Percentiles rank a stretch among this genome's conserved stretches.
phyloP scores from a whole-genome alignment of 1,140 invertebrate genomes.

The Orius insidiosus region DNA sequence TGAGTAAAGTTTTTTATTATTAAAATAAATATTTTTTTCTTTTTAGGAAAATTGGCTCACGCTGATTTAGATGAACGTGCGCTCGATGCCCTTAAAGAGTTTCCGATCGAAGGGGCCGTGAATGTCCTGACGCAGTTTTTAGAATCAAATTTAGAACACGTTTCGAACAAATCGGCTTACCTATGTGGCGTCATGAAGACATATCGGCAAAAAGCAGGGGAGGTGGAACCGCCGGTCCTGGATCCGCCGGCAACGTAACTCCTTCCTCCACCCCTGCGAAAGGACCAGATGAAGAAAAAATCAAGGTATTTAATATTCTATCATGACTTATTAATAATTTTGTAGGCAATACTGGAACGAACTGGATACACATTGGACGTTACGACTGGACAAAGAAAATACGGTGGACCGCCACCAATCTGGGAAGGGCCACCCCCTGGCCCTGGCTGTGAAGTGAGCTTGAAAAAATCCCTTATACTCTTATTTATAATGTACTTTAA shows the following conservation, averaged over 20 bases:
- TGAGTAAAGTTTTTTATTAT: too few species aligned
- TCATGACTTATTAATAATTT: not conserved
- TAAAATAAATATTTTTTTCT: not conserved
- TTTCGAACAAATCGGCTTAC: conserved; percentile 95
- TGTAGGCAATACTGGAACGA: conserved; percentile 69
- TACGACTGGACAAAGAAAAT: conserved; percentile 96
- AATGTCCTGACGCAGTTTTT: conserved; percentile 89
- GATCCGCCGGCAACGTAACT: conserved; percentile 20
- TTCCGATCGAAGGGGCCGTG: conserved; percentile 84
- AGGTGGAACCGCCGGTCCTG: conserved; percentile 31
- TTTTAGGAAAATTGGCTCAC: conserved; percentile 69
- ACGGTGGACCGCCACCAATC: conserved; percentile 89
- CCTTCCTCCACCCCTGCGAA: conserved; percentile 33
- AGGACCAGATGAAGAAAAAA: conserved; percentile 86
- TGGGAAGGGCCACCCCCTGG: conserved; percentile 82
- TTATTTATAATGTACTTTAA: conserved; percentile 2
- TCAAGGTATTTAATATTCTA: conserved; percentile 53
- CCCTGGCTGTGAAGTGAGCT: conserved; percentile 72
- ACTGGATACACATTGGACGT: conserved; percentile 95
- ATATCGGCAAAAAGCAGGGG: conserved; percentile 82
- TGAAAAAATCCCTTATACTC: conserved; percentile 7
- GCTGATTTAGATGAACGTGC: conserved; percentile 89
- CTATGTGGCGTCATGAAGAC: conserved; percentile 97
- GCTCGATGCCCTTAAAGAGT: conserved; percentile 90
- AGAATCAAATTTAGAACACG: conserved; percentile 93